Conservation (phyloP, 1,140 invertebrate genomes). For the Diprion similis region DNA sequence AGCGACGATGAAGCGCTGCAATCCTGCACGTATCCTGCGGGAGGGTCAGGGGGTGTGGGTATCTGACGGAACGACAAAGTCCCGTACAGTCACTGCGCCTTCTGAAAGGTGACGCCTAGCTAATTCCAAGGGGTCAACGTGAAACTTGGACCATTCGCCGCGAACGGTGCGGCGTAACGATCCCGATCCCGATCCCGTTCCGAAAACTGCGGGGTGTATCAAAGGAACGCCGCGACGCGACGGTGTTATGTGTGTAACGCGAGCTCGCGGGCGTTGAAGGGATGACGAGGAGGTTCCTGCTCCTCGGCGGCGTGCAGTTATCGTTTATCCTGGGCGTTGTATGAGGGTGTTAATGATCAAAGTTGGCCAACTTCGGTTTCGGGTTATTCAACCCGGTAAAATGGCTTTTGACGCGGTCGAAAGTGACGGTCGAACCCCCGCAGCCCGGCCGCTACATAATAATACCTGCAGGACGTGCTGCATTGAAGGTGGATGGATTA, state of each 20-base stretch:
- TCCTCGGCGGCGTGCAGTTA: neutral
- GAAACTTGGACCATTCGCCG: slow-evolving; percentile 2
- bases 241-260: neutral
- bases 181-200: neutral
- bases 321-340: neutral
- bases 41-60: neutral
- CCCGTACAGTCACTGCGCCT: neutral
- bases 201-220: neutral
- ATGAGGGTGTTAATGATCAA: neutral
- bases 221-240: neutral
- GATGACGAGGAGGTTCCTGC: neutral
- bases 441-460: too few relatives aligned
- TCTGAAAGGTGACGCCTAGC: neutral
- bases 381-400: slow-evolving; percentile 3
- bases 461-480: too few relatives aligned
- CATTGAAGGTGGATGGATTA: too few relatives aligned
- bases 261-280: neutral
- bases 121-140: neutral
- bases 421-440: neutral
- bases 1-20: neutral
- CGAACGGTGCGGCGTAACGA: neutral
- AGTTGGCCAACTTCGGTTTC: neutral
- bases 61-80: neutral
- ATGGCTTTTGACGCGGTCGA: neutral
- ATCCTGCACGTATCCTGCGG: neutral